These are phyloP conservation scores for Drosophila mimetica DNA, from an alignment of 2,888 invertebrate genomes.

Conservation along the genomic window DNA sequence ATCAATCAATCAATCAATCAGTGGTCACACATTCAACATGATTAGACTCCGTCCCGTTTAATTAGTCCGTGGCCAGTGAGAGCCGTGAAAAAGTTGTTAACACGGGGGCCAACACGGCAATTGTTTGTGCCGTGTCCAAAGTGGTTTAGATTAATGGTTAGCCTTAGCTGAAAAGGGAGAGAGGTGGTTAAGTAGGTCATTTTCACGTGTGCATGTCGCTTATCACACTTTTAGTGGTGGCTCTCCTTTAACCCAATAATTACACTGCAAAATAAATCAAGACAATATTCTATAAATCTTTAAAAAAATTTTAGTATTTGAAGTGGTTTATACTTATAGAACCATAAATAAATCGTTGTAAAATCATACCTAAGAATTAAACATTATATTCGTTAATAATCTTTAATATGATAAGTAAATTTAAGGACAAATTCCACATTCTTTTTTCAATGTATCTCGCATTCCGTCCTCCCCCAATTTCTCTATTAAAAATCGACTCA, in stretches of 20 bases:
- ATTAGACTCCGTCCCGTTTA: constrained; percentile 79
- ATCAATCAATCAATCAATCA: constrained; percentile 74
- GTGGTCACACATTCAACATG: constrained; percentile 76
- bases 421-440: background rate
- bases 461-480: constrained; percentile 15
- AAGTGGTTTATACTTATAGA: background rate
- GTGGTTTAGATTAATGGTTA: constrained; percentile 62
- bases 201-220: constrained; percentile 47
- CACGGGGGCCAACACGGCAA: constrained; percentile 48
- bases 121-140: constrained; percentile 53
- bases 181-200: constrained; percentile 42
- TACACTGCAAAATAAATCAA: background rate
- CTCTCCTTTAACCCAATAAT: background rate
- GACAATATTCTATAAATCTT: background rate
- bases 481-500: constrained; percentile 34
- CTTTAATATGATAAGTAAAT: background rate
- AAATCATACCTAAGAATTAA: no score
- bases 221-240: constrained; percentile 38
- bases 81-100: constrained; percentile 66
- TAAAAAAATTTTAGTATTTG: no score
- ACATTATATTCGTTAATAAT: no score
- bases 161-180: background rate
- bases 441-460: background rate
- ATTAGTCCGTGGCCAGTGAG: constrained; percentile 61
- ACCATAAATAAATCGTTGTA: background rate